Percentiles rank a stretch among this genome's conserved stretches.
These are phyloP conservation scores for Smutsia temminckii DNA, from an alignment of 2,797 vertebrate genomes.

Conservation along the genomic window DNA sequence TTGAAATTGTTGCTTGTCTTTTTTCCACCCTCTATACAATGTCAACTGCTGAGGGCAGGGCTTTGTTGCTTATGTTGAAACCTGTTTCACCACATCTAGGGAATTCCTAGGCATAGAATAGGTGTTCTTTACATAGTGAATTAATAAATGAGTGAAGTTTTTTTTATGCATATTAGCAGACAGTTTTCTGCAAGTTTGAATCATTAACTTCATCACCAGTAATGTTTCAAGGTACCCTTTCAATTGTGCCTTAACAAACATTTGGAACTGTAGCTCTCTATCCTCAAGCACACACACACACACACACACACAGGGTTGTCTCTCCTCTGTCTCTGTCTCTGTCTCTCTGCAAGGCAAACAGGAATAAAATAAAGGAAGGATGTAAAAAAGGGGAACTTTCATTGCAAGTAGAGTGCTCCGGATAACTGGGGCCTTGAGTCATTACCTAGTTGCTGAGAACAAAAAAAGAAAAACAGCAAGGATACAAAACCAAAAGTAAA, in stretches of 20 bases:
- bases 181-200: not conserved
- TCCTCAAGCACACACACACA: not conserved
- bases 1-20: not conserved
- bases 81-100: not conserved
- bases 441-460: not conserved
- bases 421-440: not conserved
- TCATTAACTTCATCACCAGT: not conserved
- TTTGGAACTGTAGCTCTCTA: not conserved
- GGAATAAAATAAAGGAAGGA: not conserved
- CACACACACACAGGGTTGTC: not conserved
- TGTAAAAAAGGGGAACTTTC: not conserved
- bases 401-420: not conserved
- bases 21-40: not conserved
- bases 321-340: not conserved
- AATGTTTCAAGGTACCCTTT: not conserved
- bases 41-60: not conserved
- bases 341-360: not conserved
- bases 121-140: not conserved
- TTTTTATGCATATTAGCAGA: constrained; percentile 1
- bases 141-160: not conserved
- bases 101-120: not conserved
- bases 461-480: not conserved
- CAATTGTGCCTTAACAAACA: not conserved
- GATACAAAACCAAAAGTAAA: not conserved
- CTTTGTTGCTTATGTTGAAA: not conserved